A percentile compares a stretch with the other conserved stretches of the same genome.
Conservation (phyloP, 2,888 invertebrate species). For the Hybos culiciformis region DNA sequence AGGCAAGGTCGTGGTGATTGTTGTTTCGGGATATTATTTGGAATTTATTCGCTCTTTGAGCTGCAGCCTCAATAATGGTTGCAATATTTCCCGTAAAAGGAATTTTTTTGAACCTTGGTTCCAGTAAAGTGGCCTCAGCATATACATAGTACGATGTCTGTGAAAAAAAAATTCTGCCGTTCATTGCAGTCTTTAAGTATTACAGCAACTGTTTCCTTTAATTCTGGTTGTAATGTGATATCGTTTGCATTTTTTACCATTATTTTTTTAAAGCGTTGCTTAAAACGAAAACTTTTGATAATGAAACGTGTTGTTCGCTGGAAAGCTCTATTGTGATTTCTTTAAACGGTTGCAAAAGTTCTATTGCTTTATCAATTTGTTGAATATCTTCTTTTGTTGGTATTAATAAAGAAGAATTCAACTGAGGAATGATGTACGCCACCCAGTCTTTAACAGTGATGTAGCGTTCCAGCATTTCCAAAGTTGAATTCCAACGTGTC, state of each 20-base stretch:
- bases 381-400: not conserved
- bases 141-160: too few species aligned
- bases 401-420: not conserved
- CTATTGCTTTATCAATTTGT: constrained; percentile 7
- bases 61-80: not conserved
- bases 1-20: not conserved
- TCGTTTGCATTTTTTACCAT: too few species aligned
- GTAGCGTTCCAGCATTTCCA: constrained; percentile 14
- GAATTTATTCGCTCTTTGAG: not conserved
- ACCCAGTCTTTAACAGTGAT: not conserved
- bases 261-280: constrained; percentile 6
- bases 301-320: not conserved
- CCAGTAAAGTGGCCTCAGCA: too few species aligned
- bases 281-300: constrained; percentile 1
- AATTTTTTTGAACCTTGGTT: constrained; percentile 16
- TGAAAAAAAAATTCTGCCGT: too few species aligned
- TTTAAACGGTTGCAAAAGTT: constrained; percentile 3
- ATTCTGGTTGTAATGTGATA: too few species aligned
- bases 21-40: not conserved
- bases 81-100: constrained; percentile 6
- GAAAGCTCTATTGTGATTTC: not conserved
- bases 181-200: too few species aligned
- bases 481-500: constrained; percentile 19
- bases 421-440: not conserved
- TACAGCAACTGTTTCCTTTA: too few species aligned